phyloP scores from a whole-genome alignment of 2,888 invertebrate species.

The Apodemia zela region DNA sequence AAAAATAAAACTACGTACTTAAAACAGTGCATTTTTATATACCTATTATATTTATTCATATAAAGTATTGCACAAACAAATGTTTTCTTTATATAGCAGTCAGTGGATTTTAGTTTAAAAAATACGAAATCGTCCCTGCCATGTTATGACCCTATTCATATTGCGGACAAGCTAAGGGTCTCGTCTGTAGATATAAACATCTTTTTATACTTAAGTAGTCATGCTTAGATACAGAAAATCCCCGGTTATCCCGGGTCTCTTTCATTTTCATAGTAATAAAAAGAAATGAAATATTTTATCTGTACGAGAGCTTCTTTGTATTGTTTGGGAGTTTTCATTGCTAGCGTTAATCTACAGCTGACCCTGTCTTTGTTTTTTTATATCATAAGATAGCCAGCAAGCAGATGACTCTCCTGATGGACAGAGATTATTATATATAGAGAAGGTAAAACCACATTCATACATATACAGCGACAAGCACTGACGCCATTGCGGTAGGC shows the following conservation, averaged over 20 bases:
- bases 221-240: conserved; percentile 38
- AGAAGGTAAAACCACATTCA: no score
- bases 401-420: no score
- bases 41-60: no score
- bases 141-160: conserved; percentile 57
- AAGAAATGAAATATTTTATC: conserved; percentile 67
- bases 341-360: conserved; percentile 28
- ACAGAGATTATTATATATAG: no score
- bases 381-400: no score
- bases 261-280: conserved; percentile 64
- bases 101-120: neutral
- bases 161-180: conserved; percentile 54
- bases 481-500: no score
- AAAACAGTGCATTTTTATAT: no score
- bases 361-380: conserved; percentile 20
- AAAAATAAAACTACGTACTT: no score
- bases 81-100: neutral
- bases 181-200: conserved; percentile 47
- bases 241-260: conserved; percentile 47
- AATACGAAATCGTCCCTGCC: neutral
- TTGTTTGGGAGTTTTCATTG: conserved; percentile 30
- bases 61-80: neutral
- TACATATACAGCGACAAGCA: no score
- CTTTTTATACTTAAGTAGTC: conserved; percentile 44
- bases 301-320: conserved; percentile 43